Evolutionary conservation across 2,888 invertebrate genomes (phyloP), one percentile per base, ranked within the genome.

Genomic region (Pasiphila rectangulata): DNA sequence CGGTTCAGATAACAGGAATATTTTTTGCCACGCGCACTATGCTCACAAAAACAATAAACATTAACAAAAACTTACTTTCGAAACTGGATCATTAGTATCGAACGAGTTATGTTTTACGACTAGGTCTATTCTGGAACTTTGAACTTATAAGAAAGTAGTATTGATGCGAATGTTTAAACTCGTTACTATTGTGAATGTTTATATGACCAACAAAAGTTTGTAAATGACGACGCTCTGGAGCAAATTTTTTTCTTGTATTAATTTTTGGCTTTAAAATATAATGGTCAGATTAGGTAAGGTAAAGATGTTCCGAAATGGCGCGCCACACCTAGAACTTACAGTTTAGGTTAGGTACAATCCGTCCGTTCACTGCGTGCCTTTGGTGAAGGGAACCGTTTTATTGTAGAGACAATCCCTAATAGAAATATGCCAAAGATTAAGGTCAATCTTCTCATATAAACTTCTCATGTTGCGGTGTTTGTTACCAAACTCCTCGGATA

Each of bases 11-110:
- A 76, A 69, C 73, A 72, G 70, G 67, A 72, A 64, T 61, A 19
- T 48, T 64, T 81, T 80, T 80, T 77, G 59, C 63, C 32, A 41
- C 48, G 55, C 46, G 54, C 59, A 57, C 56, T 59, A 50, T 55
- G 52, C 39, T 55, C 56, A 62, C 67, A 79, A 78, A 80, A 83
- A 79, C 71, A 63, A 72, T 75, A 75, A 75, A 78, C 79, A 75
- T 50, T 15, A 42, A 19, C 45, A 57, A 63, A 61, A 61, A 63
- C 61, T 56, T 61, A 51, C 66, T 67, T 67, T 65, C 52, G 55
- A 64, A 74, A 74, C 72, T 72, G 67, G 75, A 70, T 68, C 65
- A 63, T 46, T 53, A 40, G 13, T 36, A 7, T n/a, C 9, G 32
- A 40, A 21, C 29, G 21, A 30, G 39, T 15, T 40, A 16, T 10